phyloP scores from a whole-genome alignment of 1,140 invertebrate species.

The Pseudomyrmex gracilis region DNA sequence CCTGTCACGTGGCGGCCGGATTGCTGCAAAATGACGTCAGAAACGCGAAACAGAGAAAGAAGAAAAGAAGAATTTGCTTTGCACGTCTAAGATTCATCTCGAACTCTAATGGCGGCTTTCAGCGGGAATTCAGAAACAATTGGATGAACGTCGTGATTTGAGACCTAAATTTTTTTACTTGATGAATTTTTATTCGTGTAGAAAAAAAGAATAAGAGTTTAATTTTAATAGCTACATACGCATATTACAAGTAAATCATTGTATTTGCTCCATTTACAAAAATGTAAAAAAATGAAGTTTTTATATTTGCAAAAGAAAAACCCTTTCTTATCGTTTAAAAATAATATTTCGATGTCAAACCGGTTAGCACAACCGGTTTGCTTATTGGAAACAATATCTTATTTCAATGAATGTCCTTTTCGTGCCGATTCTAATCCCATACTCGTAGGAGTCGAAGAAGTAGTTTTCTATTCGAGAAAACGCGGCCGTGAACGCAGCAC shows the following conservation, averaged over 20 bases:
- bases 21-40: constrained; percentile 57
- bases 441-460: constrained; percentile 28
- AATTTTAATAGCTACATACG: too few relatives aligned
- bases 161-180: background rate
- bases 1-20: constrained; percentile 47
- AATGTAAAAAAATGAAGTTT: background rate
- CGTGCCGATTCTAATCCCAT: constrained; percentile 13
- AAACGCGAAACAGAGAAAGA: constrained; percentile 11
- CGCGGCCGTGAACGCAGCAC: constrained; percentile 52
- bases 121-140: background rate
- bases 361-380: background rate
- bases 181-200: background rate
- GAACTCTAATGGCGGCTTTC: background rate
- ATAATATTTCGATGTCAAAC: constrained; percentile 27
- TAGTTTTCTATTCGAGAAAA: constrained; percentile 51
- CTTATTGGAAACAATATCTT: constrained; percentile 33
- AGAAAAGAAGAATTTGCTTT: background rate
- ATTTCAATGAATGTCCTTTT: constrained; percentile 30
- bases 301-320: background rate
- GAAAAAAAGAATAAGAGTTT: too few relatives aligned
- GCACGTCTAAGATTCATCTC: background rate
- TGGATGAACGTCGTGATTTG: background rate
- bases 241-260: too few relatives aligned
- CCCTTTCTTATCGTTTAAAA: background rate
- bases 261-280: background rate